Base-by-base conservation (phyloP, 2,113 vertebrate species). In the Haemorhous mexicanus region DNA sequence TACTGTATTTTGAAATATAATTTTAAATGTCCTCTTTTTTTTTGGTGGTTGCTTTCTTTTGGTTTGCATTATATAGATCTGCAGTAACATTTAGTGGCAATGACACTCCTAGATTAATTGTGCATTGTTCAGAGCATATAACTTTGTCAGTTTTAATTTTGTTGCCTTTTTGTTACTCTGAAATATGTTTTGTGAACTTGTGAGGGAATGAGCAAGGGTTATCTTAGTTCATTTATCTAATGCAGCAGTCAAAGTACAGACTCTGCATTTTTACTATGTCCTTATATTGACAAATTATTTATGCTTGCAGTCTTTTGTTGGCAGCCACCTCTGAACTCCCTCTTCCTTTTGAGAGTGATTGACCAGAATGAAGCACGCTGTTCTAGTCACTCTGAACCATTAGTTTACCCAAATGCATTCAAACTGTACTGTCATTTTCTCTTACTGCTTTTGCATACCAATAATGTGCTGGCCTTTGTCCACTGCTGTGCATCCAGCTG, bases 121-220 rank as follows among this genome's bases (percentile, higher is more conserved):
- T 28, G 17, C 37, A 7, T 75, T 75, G 27, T 82, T 89, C 30
- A 64, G 49, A 73, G 24, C n/a, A 44, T 21, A 32, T 16, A 61
- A 74, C 26, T 94, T 94, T 69, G 58, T 90, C 67, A 28, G 49
- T 69, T 95, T 76, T 68, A 67, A 85, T 95, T 84, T 69, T 63
- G 4, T 82, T 93, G 58, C 35, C 24, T 87, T 82, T 93, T 81
- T 75, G 37, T 94, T 93, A 87, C 70, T 56, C 49, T 41, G 47
- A 68, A 87, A 55, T 5, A 6, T 8, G 4, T 35, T 90, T 87
- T 68, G 63, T 43, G 44, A 39, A 49, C 41, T 56, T 72, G 74
- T 43, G 55, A 87, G 41, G 11, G 14, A n/a, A 66, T 63, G n/a
- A 53, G 46, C 22, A 81, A 62, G 26, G 32, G 26, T 84, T 91